Evolutionary conservation across 2,113 vertebrate species (phyloP), one percentile per base, ranked within the genome.

Genomic region (Myiozetetes cayanensis): DNA sequence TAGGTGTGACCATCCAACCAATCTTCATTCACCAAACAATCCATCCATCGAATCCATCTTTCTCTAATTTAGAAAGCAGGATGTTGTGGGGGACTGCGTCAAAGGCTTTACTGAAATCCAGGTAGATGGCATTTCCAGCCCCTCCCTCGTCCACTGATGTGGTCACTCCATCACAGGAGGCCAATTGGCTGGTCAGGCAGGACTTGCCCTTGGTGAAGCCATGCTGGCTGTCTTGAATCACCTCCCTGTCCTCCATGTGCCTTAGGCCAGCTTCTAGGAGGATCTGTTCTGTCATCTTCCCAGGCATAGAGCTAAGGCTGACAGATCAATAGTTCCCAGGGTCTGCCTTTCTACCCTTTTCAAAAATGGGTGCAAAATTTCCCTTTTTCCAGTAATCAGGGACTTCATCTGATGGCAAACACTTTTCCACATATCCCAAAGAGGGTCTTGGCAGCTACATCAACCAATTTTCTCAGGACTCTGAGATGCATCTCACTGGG

Each of bases 101-200:
- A 89, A 50, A 58, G 27, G 44, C 15, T 24, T 61, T 75, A 33
- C 46, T 39, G 46, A 82, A 20, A 9, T 46, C 33, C 21, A 35
- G 30, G 20, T 22, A 14, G 30, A 9, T 18, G 41, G 6, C 17
- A 43, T 25, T 12, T 52, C 7, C 11, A 44, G 7, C 44, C 16
- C 53, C 53, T 61, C 20, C 6, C 28, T 61, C 46, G 23, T 18
- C 20, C 9, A 39, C 10, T 61, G n/a, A 30, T 24, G 28, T 24
- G 66, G 44, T n/a, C 10, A 39, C 10, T 61, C 28, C 19, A n/a
- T 53, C 62, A 25, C 7, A 53, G 24, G 41, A 47, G 28, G 39
- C 20, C 3, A 61, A 1, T 14, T 25, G 20, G 1, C 11, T 68
- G n/a, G 18, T 52, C 15, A 52, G 19, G 5, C 0, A 0, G 53